These are phyloP conservation scores for Choristoneura fumiferana DNA, from an alignment of 1,140 invertebrate genomes.

Conservation along the genomic window DNA sequence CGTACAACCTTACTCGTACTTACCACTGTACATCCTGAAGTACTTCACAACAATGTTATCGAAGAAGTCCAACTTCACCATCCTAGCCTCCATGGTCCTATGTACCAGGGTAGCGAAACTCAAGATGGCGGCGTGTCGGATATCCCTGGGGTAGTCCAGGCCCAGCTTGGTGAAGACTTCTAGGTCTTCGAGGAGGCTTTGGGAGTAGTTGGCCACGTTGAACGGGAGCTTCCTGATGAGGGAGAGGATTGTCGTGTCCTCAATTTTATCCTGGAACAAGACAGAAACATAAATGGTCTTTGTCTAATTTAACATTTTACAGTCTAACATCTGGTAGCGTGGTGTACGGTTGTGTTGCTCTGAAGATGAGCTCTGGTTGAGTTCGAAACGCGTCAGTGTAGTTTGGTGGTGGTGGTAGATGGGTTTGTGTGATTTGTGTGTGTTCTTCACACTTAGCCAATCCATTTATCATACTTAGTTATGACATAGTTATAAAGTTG, in stretches of 20 bases:
- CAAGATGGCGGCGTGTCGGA: conserved; percentile 83
- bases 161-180: conserved; percentile 61
- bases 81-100: conserved; percentile 79
- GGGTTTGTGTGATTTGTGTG: no score
- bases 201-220: conserved; percentile 67
- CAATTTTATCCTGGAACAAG: conserved; percentile 52
- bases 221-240: conserved; percentile 68
- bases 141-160: conserved; percentile 71
- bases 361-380: no score
- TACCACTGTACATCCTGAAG: conserved; percentile 80
- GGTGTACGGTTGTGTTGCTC: no score
- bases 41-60: conserved; percentile 85
- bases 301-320: no score
- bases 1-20: no score
- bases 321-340: background rate
- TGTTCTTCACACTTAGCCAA: background rate
- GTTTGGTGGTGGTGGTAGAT: no score
- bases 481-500: no score
- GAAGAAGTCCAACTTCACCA: conserved; percentile 81
- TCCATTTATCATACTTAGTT: no score
- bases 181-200: conserved; percentile 59
- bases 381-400: no score
- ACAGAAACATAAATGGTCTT: background rate
- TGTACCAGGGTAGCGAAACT: conserved; percentile 85
- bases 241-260: conserved; percentile 56